Conservation (phyloP, 2,797 vertebrate genomes). For the Coregonus ussuriensis region DNA sequence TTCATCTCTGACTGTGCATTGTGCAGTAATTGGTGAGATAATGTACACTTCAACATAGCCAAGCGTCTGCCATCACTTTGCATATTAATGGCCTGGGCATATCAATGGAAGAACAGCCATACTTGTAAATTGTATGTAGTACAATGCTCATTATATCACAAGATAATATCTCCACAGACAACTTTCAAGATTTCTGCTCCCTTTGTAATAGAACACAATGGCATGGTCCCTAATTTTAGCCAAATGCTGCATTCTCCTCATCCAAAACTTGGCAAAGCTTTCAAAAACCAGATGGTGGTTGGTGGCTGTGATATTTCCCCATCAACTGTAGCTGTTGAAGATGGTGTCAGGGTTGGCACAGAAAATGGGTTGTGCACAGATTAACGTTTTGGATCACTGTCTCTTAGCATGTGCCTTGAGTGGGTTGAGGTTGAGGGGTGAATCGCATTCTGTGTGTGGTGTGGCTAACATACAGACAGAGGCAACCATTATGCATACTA, state of each 20-base stretch:
- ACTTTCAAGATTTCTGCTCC: background rate
- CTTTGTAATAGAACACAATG: slow-evolving; percentile 13
- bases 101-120: background rate
- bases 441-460: background rate
- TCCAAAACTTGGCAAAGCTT: slow-evolving; percentile 6
- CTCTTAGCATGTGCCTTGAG: background rate
- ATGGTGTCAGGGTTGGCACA: background rate
- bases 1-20: slow-evolving; percentile 51
- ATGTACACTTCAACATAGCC: slow-evolving; percentile 44
- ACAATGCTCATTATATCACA: background rate
- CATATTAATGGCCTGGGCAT: background rate
- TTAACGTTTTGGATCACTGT: background rate
- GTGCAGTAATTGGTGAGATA: slow-evolving; percentile 53
- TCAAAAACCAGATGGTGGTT: slow-evolving; percentile 8
- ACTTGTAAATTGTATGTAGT: background rate
- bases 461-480: background rate
- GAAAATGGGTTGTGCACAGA: background rate
- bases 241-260: slow-evolving; percentile 29
- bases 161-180: background rate
- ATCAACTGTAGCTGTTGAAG: background rate
- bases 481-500: background rate
- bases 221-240: background rate
- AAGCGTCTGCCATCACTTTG: slow-evolving; percentile 4
- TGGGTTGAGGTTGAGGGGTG: background rate
- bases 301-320: background rate